Base-by-base conservation (phyloP, 2,113 vertebrate genomes). In the Cyrtonyx montezumae region DNA sequence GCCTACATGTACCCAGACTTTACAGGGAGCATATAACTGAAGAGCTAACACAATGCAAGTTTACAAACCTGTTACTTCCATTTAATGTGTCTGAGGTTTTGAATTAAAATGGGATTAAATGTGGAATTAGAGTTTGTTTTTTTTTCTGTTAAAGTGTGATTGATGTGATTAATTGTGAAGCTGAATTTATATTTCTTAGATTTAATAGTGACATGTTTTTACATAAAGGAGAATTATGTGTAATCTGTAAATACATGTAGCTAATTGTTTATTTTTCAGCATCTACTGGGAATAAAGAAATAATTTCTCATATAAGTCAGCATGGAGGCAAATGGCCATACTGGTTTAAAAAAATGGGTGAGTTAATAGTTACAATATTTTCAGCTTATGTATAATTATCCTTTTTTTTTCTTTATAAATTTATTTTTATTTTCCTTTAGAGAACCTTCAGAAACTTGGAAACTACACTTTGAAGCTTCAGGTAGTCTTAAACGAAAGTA, bases 271-370 rank as follows among this genome's bases (percentile, higher is more conserved):
- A 51, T 93, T 87, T 94, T 97, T 65, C 96, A 99, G 99, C 97
- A 93, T 74, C 97, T 90, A 94, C 81, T 87, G 98, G 96, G 71
- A 97, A 98, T 82, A 95, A 98, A 79, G 97, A 98, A 90, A 96
- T 98, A 28, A 97, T 97, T 94, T 97, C 94, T 40, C 97, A 97
- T 84, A 97, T 97, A 80, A 98, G 98, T 90, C 98, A 97, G 34
- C 97, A 99, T 96, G 97, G 98, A 87, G 58, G 97, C 49, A 99
- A 98, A 91, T 98, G 97, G 98, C 97, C 97, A 3, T 99, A 98
- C 96, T 98, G 98, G 98, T 99, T 99, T 98, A 99, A 98, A 97
- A 98, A 98, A 97, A 98, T 98, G 97, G 98, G 99, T 99, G 97
- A 92, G 94, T 98, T 87, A 49, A 81, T 28, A 59, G 91, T n/a